phyloP scores from a whole-genome alignment of 1,140 invertebrate genomes.

The Melitaea cinxia region DNA sequence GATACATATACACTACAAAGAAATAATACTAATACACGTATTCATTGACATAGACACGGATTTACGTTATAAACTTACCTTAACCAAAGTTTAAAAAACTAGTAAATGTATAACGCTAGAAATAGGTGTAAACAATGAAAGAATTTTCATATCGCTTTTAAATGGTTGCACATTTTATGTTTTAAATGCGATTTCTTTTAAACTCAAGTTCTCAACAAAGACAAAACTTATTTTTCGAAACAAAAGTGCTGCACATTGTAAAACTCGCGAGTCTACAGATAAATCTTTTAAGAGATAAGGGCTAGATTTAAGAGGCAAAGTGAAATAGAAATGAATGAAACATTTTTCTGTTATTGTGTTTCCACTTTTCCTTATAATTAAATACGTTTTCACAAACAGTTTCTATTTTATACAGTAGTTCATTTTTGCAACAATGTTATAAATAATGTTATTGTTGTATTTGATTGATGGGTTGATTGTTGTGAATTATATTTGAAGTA shows the following conservation, averaged over 20 bases:
- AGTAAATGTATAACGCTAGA: background rate
- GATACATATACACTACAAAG: too few relatives aligned
- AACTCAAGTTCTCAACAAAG: slow-evolving; percentile 15
- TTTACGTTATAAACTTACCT: too few relatives aligned
- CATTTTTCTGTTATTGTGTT: slow-evolving; percentile 31
- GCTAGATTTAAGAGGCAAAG: slow-evolving; percentile 27
- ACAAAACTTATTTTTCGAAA: slow-evolving; percentile 30
- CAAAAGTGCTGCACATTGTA: slow-evolving; percentile 31
- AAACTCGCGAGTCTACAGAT: slow-evolving; percentile 29
- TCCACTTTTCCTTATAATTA: slow-evolving; percentile 14
- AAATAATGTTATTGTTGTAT: background rate
- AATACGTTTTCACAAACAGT: slow-evolving; percentile 3
- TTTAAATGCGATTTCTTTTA: slow-evolving; percentile 19
- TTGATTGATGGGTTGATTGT: too few relatives aligned
- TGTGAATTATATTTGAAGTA: too few relatives aligned
- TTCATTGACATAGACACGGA: too few relatives aligned
- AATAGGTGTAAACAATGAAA: slow-evolving; percentile 12
- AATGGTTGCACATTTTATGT: slow-evolving; percentile 21
- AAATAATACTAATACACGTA: too few relatives aligned
- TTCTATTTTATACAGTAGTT: background rate
- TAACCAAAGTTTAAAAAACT: background rate
- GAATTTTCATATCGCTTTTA: slow-evolving; percentile 10
- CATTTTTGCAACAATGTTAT: too few relatives aligned
- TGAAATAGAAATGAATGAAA: slow-evolving; percentile 30
- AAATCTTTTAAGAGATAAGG: slow-evolving; percentile 34